phyloP scores from a whole-genome alignment of 2,888 invertebrate species.

The Horisme vitalbata region DNA sequence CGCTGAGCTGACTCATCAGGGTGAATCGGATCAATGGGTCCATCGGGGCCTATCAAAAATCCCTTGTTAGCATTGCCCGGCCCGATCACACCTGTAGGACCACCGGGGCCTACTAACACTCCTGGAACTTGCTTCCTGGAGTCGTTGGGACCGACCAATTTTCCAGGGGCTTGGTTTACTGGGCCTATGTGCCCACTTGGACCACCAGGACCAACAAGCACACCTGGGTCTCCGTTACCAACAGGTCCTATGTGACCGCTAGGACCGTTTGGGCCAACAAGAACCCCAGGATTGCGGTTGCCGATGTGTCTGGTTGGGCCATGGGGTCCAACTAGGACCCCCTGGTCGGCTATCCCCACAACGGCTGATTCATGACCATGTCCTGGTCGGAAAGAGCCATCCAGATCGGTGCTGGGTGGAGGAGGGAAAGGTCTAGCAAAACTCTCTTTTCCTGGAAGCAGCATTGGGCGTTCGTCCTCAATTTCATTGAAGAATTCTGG shows the following conservation, averaged over 20 bases:
- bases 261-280: slow-evolving; percentile 70
- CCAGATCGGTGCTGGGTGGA: slow-evolving; percentile 33
- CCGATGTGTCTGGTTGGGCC: slow-evolving; percentile 43
- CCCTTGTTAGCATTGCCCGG: slow-evolving; percentile 18
- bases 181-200: slow-evolving; percentile 49
- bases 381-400: slow-evolving; percentile 37
- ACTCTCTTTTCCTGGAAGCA: slow-evolving; percentile 50
- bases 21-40: slow-evolving; percentile 33
- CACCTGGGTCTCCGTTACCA: slow-evolving; percentile 37
- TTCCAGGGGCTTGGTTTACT: slow-evolving; percentile 7
- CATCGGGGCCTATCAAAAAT: slow-evolving; percentile 55
- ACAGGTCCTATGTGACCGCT: slow-evolving; percentile 42
- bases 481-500: slow-evolving; percentile 70
- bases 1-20: slow-evolving; percentile 43
- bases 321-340: slow-evolving; percentile 45
- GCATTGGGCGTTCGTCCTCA: slow-evolving; percentile 57
- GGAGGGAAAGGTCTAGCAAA: slow-evolving; percentile 46
- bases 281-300: slow-evolving; percentile 42
- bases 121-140: slow-evolving; percentile 36
- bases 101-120: slow-evolving; percentile 71
- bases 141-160: slow-evolving; percentile 67
- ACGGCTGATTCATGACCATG: slow-evolving; percentile 33
- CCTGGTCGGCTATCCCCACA: slow-evolving; percentile 28
- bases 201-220: slow-evolving; percentile 71
- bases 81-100: slow-evolving; percentile 46